A percentile compares a stretch with the other conserved stretches of the same genome.
These are phyloP conservation scores for Donacobius atricapilla DNA, from an alignment of 2,113 vertebrate genomes.

Conservation along the genomic window DNA sequence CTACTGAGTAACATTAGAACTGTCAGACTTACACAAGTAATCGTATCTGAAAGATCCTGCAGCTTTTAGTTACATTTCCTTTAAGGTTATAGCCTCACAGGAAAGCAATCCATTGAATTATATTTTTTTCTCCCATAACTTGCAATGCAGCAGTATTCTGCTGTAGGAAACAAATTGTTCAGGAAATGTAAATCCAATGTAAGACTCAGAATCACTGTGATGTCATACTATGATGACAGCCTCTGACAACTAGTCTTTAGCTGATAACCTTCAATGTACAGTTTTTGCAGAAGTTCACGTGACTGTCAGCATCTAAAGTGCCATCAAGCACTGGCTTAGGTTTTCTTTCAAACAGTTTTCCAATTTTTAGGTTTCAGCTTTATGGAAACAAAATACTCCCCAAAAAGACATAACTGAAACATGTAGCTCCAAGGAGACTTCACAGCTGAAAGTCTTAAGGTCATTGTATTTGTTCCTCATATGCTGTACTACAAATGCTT, in stretches of 20 bases:
- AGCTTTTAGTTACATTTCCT: constrained; percentile 8
- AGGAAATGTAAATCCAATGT: not conserved
- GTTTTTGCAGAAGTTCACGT: not conserved
- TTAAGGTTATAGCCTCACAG: constrained; percentile 24
- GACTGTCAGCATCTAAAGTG: not conserved
- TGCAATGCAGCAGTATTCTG: not conserved
- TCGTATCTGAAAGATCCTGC: constrained; percentile 3
- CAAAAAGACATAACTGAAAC: not conserved
- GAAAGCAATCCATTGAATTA: not conserved
- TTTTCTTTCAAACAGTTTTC: not conserved
- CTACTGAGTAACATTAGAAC: constrained; percentile 30
- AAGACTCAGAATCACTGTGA: not conserved
- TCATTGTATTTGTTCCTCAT: not conserved
- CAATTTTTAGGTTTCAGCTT: not conserved
- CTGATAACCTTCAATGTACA: not conserved
- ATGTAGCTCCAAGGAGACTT: not conserved
- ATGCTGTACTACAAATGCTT: not conserved
- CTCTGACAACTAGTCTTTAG: not conserved
- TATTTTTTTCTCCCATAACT: not conserved
- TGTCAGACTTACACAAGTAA: constrained; percentile 22
- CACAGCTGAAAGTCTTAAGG: not conserved
- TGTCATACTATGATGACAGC: not conserved
- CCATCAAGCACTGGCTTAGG: not conserved
- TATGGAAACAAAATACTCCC: not conserved
- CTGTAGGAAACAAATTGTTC: not conserved